Evolutionary conservation across 2,113 vertebrate species (phyloP).

Genomic region (Anhinga anhinga): DNA sequence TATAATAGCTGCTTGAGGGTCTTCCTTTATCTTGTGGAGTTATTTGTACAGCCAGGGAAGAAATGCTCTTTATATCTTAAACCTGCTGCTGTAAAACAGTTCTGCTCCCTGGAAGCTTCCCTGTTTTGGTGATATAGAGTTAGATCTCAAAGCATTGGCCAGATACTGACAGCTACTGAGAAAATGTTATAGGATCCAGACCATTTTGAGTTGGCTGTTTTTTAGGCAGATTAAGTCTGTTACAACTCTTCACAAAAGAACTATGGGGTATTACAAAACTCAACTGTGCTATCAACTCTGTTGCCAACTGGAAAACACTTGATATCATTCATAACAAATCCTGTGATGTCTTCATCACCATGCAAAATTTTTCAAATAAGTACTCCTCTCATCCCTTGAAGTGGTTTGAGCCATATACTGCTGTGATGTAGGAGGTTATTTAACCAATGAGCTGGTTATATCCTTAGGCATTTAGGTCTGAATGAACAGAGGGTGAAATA

Average conservation of each 20-base stretch:
- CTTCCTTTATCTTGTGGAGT: neutral
- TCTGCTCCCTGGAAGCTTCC: neutral
- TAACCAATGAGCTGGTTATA: neutral
- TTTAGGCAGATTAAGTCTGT: neutral
- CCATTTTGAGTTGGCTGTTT: neutral
- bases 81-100: neutral
- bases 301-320: neutral
- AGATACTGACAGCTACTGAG: neutral
- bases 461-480: neutral
- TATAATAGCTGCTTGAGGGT: neutral
- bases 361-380: neutral
- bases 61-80: neutral
- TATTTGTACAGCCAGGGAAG: neutral
- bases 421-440: slow-evolving; percentile 12
- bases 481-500: slow-evolving; percentile 30
- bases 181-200: neutral
- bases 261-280: neutral
- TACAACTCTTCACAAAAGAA: neutral
- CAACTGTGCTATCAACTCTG: neutral
- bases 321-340: neutral
- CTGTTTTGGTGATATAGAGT: neutral
- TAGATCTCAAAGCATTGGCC: neutral
- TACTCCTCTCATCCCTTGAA: neutral
- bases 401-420: neutral
- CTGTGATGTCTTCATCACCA: neutral